phyloP scores from a whole-genome alignment of 1,140 invertebrate species.

The Ridgeia piscesae region DNA sequence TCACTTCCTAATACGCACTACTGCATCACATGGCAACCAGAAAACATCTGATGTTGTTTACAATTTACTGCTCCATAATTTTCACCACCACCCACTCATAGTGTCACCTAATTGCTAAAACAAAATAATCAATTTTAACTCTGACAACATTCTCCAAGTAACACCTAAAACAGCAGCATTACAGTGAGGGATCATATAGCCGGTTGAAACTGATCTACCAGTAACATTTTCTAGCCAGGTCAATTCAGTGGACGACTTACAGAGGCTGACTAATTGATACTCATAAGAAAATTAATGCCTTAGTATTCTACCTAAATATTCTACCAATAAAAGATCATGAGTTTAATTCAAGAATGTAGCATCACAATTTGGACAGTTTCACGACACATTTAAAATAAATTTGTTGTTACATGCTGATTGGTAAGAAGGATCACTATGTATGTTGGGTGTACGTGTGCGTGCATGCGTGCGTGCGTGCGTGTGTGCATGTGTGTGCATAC shows the following conservation, averaged over 20 bases:
- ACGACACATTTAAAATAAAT: too few relatives aligned
- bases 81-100: neutral
- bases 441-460: too few relatives aligned
- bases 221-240: too few relatives aligned
- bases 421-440: neutral
- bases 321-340: too few relatives aligned
- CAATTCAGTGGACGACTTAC: too few relatives aligned
- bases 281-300: too few relatives aligned
- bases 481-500: neutral
- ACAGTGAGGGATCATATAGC: neutral
- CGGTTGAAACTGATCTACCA: too few relatives aligned
- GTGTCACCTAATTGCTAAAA: neutral
- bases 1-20: neutral
- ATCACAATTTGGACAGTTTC: too few relatives aligned
- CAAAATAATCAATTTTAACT: neutral
- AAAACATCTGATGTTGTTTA: neutral
- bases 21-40: neutral
- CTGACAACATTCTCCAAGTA: neutral
- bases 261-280: too few relatives aligned
- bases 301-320: too few relatives aligned
- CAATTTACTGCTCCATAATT: neutral
- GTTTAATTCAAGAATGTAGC: too few relatives aligned
- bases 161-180: neutral
- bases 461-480: neutral
- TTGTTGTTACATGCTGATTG: neutral